Evolutionary conservation across 2,113 vertebrate genomes (phyloP), one percentile per base, ranked within the genome.

Genomic region (Columba livia): DNA sequence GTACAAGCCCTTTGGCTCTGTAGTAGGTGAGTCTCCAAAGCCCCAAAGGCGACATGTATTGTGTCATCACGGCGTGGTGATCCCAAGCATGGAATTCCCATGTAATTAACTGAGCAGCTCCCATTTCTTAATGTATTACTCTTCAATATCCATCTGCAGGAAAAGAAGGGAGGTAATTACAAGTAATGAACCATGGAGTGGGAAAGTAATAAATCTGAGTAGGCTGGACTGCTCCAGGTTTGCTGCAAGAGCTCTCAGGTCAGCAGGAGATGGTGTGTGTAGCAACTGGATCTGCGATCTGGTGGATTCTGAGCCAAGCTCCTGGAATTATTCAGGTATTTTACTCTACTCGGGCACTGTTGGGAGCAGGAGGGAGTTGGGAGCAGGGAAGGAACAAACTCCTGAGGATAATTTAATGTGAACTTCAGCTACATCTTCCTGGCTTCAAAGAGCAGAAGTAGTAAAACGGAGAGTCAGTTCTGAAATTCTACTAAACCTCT

Each of bases 51-150:
- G 4, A 60, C 1, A 12, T 28, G 47, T 61, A 0, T 20, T 62
- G 32, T 6, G 0, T n/a, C 56, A 56, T 21, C 5, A 0, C 0
- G 3, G n/a, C 42, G 38, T 0, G 0, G 36, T 13, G 21, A 62
- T 75, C 28, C 2, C 4, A 7, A 61, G 36, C 58, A 7, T 20
- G 67, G 64, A 93, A 86, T 61, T 86, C 56, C 85, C 36, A 44
- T 6, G 26, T 56, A 23, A 78, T 82, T 47, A 69, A 32, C 56
- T 58, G 25, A 83, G 47, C 60, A 77, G n/a, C 64, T 93, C 58
- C 7, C 47, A 26, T 58, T 90, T 79, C 64, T 88, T 54, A 66
- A 9, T 0, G 5, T 24, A 58, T 67, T 67, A 16, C 74, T 89
- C 61, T 64, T 53, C 65, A 69, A n/a, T 85, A 38, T 29, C 57